Evolutionary conservation across 2,888 invertebrate species (phyloP), one percentile per base, ranked within the genome.

Genomic region (Epistrophe eligans): DNA sequence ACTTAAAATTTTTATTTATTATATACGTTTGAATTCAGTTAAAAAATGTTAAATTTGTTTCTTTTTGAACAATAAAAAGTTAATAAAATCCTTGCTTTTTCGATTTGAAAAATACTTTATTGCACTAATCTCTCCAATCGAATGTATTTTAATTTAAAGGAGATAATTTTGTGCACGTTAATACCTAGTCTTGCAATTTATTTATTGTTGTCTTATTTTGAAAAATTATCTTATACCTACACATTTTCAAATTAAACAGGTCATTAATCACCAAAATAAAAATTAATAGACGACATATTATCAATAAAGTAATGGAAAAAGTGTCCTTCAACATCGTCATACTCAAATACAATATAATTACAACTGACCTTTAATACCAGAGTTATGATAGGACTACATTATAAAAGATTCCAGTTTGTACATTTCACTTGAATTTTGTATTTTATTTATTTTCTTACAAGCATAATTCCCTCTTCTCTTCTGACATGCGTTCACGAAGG

Each of bases 401-500:
- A 19, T 11, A 50, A 19, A 19, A 19, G 50, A 50, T 50, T 50
- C 17, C 19, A 19, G 10, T 50, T 50, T 50, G 19, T 19, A 19
- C 48, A 45, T 15, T 13, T 28, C 2, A 28, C 58, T 19, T 38
- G 2, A 11, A 7, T 60, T 60, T 38, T 10, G 2, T 58, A 32
- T 13, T 17, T 38, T 38, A 11, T 1, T 60, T 15, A 7, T 17
- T 35, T 58, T 60, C 13, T 10, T 60, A 35, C 58, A 38, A 60
- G 19, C 45, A 17, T 3, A 57, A 28, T n/a, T 10, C 11, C 13
- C 58, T 55, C 58, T 55, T 55, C 28, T 55, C 4, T 55, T 11
- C 11, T 28, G 24, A 43, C 50, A 55, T 72, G 64, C 64, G 62
- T 55, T 72, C 38, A 24, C 13, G 17, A 48, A 55, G 43, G 38